Evolutionary conservation across 2,797 vertebrate genomes (phyloP).

Genomic region (Oreortyx pictus): DNA sequence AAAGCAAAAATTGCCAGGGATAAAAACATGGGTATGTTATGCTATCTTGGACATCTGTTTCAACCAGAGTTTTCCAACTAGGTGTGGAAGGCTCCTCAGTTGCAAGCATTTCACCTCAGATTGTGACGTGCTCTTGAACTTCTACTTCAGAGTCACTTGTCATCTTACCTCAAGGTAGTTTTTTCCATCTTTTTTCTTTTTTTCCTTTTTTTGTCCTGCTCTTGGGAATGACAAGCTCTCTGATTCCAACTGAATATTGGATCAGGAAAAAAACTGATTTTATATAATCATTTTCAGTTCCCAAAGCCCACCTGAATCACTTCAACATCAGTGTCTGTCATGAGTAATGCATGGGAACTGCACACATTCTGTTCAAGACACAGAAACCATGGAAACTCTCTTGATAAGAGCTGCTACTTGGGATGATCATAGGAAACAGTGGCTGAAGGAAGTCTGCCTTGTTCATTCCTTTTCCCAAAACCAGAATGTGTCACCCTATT

Average conservation of each 20-base stretch:
- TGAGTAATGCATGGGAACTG: constrained; percentile 53
- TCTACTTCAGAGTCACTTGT: fast-evolving
- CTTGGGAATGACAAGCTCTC: fast-evolving
- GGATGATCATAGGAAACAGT: background rate
- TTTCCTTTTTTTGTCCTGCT: background rate
- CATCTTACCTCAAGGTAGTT: no score
- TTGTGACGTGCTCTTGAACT: background rate
- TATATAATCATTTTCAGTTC: background rate
- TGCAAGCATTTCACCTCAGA: background rate
- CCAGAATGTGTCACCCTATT: background rate
- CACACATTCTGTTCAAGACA: constrained; percentile 54
- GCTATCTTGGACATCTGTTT: background rate
- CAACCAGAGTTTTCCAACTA: background rate
- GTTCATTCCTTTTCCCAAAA: background rate
- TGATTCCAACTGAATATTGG: background rate
- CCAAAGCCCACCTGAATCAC: constrained; percentile 47
- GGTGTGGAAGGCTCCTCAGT: background rate
- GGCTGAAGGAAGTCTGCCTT: background rate
- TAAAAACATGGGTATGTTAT: background rate
- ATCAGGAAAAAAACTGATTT: background rate
- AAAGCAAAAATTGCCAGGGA: background rate
- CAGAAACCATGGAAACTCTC: constrained; percentile 53
- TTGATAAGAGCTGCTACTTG: background rate
- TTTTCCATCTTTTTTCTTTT: background rate
- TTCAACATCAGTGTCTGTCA: constrained; percentile 22